Evolutionary conservation across 1,140 invertebrate genomes (phyloP), one percentile per base, ranked within the genome.

Genomic region (Chironomus striatipennis): DNA sequence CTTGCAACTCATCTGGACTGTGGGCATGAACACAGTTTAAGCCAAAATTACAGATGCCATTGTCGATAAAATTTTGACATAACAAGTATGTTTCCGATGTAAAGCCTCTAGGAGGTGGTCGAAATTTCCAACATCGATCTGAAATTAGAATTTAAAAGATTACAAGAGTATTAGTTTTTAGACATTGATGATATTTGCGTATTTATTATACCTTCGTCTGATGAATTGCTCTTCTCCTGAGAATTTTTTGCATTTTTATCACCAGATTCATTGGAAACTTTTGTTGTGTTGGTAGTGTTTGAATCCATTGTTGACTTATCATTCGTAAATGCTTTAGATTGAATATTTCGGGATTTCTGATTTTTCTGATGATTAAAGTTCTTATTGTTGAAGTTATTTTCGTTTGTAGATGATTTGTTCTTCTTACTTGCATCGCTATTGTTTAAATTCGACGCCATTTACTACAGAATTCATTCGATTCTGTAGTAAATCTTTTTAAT

Each of bases 21-120:
- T 93, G 91, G 5, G 91, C 91, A 79, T 90, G 87, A n/a, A 90
- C 87, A 81, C 91, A 92, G 77, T 90, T 89, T 15, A 87, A 84
- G 18, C 89, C 90, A 78, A 89, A 88, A 57, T 88, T 83, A 80
- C 91, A 92, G 24, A 81, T 83, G 34, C 86, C 86, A 64, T 79
- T 81, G 74, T 85, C 84, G 8, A 77, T 78, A 77, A 83, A 88
- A 24, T 82, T 84, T 75, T 86, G 85, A 82, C 90, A 91, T 2
- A 89, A 77, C 15, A 82, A 81, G 65, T 87, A 87, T 1, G 81
- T 81, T 74, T 88, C 87, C 12, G 85, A 79, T 6, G 84, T 86
- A 67, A 87, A 86, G 15, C 89, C 89, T 74, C 90, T 80, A 18
- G 90, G 89, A 42, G 90, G 90, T 15, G 89, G 86, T 74, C 90